phyloP scores from a whole-genome alignment of 2,797 vertebrate genomes.

The Pyrocephalus nanus region DNA sequence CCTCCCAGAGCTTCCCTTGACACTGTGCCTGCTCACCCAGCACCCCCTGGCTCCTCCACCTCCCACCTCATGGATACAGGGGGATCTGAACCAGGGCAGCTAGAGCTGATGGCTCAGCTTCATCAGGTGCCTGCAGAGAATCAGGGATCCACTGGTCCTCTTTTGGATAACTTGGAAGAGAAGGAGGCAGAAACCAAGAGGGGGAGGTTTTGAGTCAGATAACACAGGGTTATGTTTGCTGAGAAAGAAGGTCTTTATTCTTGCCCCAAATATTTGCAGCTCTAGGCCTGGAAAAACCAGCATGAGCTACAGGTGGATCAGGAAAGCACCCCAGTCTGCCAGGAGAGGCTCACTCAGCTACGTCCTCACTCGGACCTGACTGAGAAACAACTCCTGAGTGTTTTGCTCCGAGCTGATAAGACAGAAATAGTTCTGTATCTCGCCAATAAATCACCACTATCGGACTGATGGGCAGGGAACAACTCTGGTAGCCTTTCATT shows the following conservation, averaged over 20 bases:
- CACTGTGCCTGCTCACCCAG: background rate
- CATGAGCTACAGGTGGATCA: background rate
- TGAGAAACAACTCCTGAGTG: background rate
- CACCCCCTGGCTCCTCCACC: background rate
- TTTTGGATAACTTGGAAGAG: background rate
- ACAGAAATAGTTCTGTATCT: background rate
- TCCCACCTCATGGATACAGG: fast-evolving
- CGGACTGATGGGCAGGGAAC: background rate
- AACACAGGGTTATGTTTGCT: background rate
- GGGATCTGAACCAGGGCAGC: background rate
- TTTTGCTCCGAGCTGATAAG: background rate
- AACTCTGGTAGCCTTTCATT: background rate
- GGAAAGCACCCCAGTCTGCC: background rate
- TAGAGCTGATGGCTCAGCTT: background rate
- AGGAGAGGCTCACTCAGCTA: background rate
- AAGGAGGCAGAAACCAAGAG: background rate
- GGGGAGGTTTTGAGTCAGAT: background rate
- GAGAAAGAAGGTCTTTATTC: background rate
- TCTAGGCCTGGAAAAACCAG: background rate
- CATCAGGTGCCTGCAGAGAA: background rate
- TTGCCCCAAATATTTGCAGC: background rate
- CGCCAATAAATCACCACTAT: background rate
- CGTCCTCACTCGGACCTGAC: fast-evolving
- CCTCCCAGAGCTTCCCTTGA: background rate
- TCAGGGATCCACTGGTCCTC: background rate